Evolutionary conservation across 1,140 invertebrate species (phyloP).

Genomic region (Rhagoletis zephyria): DNA sequence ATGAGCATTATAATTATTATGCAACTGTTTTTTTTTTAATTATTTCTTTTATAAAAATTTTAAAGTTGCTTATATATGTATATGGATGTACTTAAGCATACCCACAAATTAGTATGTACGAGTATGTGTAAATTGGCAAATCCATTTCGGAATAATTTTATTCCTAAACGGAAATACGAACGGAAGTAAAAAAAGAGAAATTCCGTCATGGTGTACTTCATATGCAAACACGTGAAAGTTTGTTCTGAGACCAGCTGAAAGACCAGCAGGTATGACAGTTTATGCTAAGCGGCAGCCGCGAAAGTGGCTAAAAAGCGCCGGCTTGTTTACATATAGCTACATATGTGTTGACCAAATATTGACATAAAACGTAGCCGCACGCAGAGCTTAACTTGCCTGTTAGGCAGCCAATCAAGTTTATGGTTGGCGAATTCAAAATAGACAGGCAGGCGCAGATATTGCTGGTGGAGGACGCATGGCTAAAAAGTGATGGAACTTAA

Average conservation of each 20-base stretch:
- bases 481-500: no score
- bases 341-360: slow-evolving; percentile 40
- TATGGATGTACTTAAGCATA: no score
- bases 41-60: no score
- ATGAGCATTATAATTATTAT: neutral
- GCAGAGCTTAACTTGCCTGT: neutral
- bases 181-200: slow-evolving; percentile 2
- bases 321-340: neutral
- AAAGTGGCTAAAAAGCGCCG: slow-evolving; percentile 33
- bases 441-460: neutral
- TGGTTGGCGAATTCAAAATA: slow-evolving; percentile 20
- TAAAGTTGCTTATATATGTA: no score
- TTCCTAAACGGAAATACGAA: slow-evolving; percentile 11
- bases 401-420: slow-evolving; percentile 8
- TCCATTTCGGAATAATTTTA: neutral
- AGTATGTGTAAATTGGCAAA: neutral
- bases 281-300: neutral
- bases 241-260: neutral
- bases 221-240: neutral
- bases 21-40: no score
- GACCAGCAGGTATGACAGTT: neutral
- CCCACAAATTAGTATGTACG: neutral
- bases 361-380: slow-evolving; percentile 31
- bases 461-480: no score
- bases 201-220: neutral